Evolutionary conservation across 2,113 vertebrate species (phyloP), one percentile per base, ranked within the genome.

Genomic region (Pteronura brasiliensis): DNA sequence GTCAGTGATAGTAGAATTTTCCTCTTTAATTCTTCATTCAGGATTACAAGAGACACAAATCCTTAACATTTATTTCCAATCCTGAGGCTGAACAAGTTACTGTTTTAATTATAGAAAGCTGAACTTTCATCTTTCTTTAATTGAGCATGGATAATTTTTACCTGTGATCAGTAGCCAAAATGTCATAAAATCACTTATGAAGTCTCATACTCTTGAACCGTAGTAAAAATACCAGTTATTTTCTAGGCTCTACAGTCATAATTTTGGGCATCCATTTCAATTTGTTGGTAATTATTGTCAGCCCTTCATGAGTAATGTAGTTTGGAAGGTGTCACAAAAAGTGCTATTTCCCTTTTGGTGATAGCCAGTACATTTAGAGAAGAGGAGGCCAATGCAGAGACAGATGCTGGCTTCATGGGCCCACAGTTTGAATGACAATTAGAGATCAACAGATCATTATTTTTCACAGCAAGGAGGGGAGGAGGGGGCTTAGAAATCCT

Each of bases 391-490:
- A 93, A 42, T n/a, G 81, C 94, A 77, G 91, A 98, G 97, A 57
- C 98, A 98, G 98, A 90, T 97, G 97, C 95, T 98, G 91, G 1
- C 97, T 97, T 98, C 18, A 57, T 97, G 92, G 96, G 97, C 59
- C 90, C 90, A 93, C n/a, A 61, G 96, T 97, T 92, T 98, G 98
- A 98, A 95, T 97, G 97, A 98, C 95, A 98, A 96, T 96, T 92
- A 89, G 96, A 98, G 96, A 98, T 97, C 97, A 97, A 97, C 95
- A 98, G 97, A 98, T 98, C 98, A 96, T 98, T 98, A 98, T 97
- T 98, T 98, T 98, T 98, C 98, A 97, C 96, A 98, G 98, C 98
- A 97, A 98, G 97, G 69, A 95, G 81, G 93, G 88, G 71, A 96
- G 84, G 67, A 90, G 44, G 25, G 69, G 88, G 49, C 93, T 90